Conservation (phyloP, 2,113 vertebrate genomes). For the Osmerus mordax region DNA sequence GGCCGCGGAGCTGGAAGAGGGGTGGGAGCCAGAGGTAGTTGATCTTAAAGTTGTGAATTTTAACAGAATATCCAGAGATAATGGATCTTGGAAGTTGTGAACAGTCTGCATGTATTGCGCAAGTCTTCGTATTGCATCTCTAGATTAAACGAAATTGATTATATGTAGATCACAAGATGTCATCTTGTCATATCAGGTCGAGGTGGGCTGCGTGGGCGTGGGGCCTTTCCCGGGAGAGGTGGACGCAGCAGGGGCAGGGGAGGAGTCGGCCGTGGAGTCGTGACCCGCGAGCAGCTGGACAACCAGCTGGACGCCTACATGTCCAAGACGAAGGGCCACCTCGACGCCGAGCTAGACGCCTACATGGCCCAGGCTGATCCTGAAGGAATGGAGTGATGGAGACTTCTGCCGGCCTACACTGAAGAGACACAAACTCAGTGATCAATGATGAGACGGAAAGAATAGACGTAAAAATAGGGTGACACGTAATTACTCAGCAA, state of each 20-base stretch:
- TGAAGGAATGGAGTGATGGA: constrained; percentile 80
- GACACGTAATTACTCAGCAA: too few relatives aligned
- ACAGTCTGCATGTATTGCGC: background rate
- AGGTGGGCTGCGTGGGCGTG: constrained; percentile 82
- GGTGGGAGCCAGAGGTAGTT: constrained; percentile 40
- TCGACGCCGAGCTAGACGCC: constrained; percentile 94
- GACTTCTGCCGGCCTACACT: background rate
- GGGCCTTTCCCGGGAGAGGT: constrained; percentile 75
- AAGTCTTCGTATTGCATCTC: too few relatives aligned
- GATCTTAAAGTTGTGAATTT: background rate
- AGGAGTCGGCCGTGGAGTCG: constrained; percentile 64
- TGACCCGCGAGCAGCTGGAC: constrained; percentile 95
- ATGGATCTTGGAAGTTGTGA: background rate
- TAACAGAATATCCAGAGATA: background rate
- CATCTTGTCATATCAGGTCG: constrained; percentile 73
- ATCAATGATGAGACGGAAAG: background rate
- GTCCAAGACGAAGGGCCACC: constrained; percentile 97
- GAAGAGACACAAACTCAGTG: background rate
- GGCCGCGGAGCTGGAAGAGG: constrained; percentile 82
- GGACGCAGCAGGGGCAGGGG: constrained; percentile 81
- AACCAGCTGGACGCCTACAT: constrained; percentile 97
- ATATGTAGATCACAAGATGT: background rate
- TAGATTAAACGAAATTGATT: background rate
- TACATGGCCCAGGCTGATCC: constrained; percentile 98
- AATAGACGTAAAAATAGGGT: background rate